phyloP scores from a whole-genome alignment of 2,888 invertebrate genomes.

The Melanchra persicariae region DNA sequence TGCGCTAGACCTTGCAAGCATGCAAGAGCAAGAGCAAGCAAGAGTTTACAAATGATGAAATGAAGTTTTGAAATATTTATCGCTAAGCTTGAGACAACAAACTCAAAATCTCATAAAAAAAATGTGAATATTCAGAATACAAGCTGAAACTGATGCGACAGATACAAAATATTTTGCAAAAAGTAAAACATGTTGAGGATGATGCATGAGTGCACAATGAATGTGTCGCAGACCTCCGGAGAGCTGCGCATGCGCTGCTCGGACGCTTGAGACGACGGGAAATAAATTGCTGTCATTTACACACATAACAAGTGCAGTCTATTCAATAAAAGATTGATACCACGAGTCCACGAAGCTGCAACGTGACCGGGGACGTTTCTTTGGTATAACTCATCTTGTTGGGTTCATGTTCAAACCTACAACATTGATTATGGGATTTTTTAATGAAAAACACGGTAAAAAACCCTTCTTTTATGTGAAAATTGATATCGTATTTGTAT shows the following conservation, averaged over 20 bases:
- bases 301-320: slow-evolving; percentile 68
- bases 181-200: slow-evolving; percentile 65
- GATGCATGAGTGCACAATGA: slow-evolving; percentile 67
- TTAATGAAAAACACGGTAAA: background rate
- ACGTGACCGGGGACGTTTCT: slow-evolving; percentile 45
- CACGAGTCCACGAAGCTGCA: slow-evolving; percentile 40
- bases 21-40: too few species aligned
- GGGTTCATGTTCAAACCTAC: slow-evolving; percentile 14
- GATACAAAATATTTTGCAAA: slow-evolving; percentile 59
- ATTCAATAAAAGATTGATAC: slow-evolving; percentile 70
- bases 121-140: slow-evolving; percentile 39
- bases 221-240: slow-evolving; percentile 71
- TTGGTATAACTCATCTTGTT: slow-evolving; percentile 26
- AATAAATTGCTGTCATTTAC: slow-evolving; percentile 82
- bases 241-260: slow-evolving; percentile 45
- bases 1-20: too few species aligned
- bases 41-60: too few species aligned
- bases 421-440: background rate
- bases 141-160: slow-evolving; percentile 43
- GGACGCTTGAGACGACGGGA: slow-evolving; percentile 71
- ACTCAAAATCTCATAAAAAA: slow-evolving; percentile 13
- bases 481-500: background rate
- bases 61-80: too few species aligned
- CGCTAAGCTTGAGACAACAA: background rate
- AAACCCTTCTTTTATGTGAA: background rate